Conservation (phyloP, 2,888 invertebrate genomes). For the Actias luna region DNA sequence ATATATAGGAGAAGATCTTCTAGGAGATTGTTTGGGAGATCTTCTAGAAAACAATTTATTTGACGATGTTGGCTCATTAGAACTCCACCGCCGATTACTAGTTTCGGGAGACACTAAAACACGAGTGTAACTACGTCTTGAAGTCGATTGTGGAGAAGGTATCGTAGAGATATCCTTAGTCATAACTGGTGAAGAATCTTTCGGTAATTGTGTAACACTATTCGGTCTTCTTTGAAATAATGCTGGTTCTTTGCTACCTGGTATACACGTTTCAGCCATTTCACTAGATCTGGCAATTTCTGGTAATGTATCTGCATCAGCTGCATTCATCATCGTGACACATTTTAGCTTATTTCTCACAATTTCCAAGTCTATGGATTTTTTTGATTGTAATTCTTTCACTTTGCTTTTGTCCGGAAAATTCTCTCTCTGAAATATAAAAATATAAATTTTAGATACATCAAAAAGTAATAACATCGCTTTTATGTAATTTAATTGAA, state of each 20-base stretch:
- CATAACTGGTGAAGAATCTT: constrained; percentile 27
- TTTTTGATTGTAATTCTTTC: constrained; percentile 26
- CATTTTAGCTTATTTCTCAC: constrained; percentile 65
- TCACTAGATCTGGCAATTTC: constrained; percentile 65
- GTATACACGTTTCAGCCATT: constrained; percentile 53
- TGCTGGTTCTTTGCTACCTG: constrained; percentile 68
- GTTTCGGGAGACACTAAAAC: constrained; percentile 68
- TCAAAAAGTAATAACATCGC: not conserved
- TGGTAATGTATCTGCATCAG: constrained; percentile 54
- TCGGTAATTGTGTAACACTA: constrained; percentile 38
- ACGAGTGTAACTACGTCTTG: constrained; percentile 54
- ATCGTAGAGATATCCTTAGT: constrained; percentile 21
- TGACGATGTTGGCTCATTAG: constrained; percentile 17
- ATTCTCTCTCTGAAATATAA: constrained; percentile 56
- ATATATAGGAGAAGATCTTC: constrained; percentile 46
- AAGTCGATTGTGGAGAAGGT: constrained; percentile 13
- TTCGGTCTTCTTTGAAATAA: constrained; percentile 71
- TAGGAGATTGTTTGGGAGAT: constrained; percentile 47
- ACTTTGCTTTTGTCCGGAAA: constrained; percentile 34
- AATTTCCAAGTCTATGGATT: constrained; percentile 47
- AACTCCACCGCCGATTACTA: constrained; percentile 39
- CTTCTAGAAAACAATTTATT: constrained; percentile 50
- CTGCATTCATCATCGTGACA: constrained; percentile 42
- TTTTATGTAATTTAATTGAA: not conserved
- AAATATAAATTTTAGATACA: constrained; percentile 15